Base-by-base conservation (phyloP, 2,888 invertebrate genomes). In the Petrophora chlorosata region DNA sequence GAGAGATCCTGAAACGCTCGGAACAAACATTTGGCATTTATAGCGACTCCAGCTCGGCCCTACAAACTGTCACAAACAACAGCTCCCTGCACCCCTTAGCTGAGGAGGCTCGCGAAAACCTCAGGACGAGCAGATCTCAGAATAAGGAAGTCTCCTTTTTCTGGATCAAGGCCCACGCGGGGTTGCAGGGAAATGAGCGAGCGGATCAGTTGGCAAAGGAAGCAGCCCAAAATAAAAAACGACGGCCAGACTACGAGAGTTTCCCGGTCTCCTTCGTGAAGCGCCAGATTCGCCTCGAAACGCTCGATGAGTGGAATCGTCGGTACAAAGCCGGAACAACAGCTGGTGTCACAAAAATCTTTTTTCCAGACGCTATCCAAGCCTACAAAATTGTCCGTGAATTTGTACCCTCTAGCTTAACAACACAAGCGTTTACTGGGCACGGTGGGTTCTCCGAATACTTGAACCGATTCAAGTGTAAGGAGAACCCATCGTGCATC, bases 201-300 rank as follows among this genome's bases (percentile, higher is more conserved):
- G n/a, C n/a, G n/a, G n/a, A n/a, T n/a, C n/a, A n/a, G n/a, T n/a
- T n/a, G n/a, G n/a, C n/a, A n/a, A n/a, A n/a, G n/a, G n/a, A n/a
- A n/a, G 0, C 3, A 10, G 0, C 12, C 40, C 33, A 0, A 13
- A 34, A n/a, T 0, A 12, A 0, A 47, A 46, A 16, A 40, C 3
- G 1, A 36, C n/a, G n/a, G 10, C 30, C 41, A 0, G 19, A 38
- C n/a, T 38, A 49, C 5, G 44, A 34, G 8, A 0, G 5, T 0
- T 44, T 46, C 13, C 53, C 48, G 1, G 13, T 53, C 1, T 56
- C 60, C 33, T 57, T 38, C 32, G 35, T 46, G 13, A 59, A 46
- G 15, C 16, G 50, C 5, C 23, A 25, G 3, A 53, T 57, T 12
- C 48, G 54, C 1, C 0, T 5, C 38, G 35, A 35, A 1, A 22